Evolutionary conservation across 2,888 invertebrate species (phyloP).

Genomic region (Dryobota labecula): DNA sequence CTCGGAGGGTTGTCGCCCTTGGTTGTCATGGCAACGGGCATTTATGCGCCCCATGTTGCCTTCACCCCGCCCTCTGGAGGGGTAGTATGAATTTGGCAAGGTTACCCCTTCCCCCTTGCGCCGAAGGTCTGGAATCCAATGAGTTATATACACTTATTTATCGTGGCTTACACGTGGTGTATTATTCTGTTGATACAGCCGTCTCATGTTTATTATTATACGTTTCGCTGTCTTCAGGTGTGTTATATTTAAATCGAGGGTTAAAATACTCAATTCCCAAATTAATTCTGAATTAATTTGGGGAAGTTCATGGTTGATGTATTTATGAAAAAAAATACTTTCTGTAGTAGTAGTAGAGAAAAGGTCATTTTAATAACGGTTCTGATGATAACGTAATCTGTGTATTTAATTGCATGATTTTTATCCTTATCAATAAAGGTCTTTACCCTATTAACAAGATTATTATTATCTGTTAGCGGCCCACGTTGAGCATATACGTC

Average conservation of each 20-base stretch:
- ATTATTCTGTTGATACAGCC: slow-evolving; percentile 44
- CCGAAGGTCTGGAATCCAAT: slow-evolving; percentile 65
- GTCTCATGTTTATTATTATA: slow-evolving; percentile 43
- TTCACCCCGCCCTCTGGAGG: slow-evolving; percentile 67
- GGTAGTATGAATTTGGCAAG: slow-evolving; percentile 75
- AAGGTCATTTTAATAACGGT: not conserved
- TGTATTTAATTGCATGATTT: not conserved
- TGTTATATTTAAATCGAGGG: slow-evolving; percentile 16
- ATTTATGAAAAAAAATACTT: not conserved
- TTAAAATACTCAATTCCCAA: slow-evolving; percentile 8
- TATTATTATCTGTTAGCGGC: slow-evolving; percentile 12
- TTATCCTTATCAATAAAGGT: slow-evolving; percentile 20
- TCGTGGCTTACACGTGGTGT: slow-evolving; percentile 61
- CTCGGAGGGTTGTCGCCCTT: slow-evolving; percentile 85
- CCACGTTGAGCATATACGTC: slow-evolving; percentile 22
- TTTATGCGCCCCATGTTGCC: slow-evolving; percentile 84
- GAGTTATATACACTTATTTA: slow-evolving; percentile 67
- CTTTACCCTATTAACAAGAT: slow-evolving; percentile 12
- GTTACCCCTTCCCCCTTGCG: slow-evolving; percentile 68
- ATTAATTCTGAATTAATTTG: slow-evolving; percentile 24
- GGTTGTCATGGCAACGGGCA: slow-evolving; percentile 83
- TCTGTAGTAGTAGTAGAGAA: not conserved
- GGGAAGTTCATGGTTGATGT: not conserved
- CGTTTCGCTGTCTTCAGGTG: slow-evolving; percentile 20
- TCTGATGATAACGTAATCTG: slow-evolving; percentile 2